These are phyloP conservation scores for Tachuris rubrigastra DNA, from an alignment of 2,113 vertebrate species.

Conservation along the genomic window DNA sequence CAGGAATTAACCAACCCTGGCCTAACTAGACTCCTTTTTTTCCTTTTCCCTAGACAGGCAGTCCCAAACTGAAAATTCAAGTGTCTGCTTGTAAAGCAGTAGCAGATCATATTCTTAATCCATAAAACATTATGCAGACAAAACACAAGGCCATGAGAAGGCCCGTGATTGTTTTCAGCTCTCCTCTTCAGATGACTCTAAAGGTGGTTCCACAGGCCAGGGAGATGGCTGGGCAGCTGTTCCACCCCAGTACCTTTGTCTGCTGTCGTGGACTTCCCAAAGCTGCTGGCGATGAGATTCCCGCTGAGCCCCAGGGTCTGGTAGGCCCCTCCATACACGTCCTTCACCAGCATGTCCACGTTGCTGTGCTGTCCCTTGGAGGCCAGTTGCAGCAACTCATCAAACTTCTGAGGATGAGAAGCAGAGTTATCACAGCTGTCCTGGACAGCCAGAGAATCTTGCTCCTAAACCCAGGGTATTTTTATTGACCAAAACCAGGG, in stretches of 20 bases:
- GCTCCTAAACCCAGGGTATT: background rate
- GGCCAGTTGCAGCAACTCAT: constrained; percentile 93
- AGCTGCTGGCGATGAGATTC: constrained; percentile 96
- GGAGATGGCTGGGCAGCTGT: background rate
- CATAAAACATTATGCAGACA: background rate
- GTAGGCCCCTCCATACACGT: constrained; percentile 94
- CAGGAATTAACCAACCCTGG: background rate
- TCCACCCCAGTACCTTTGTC: constrained; percentile 81
- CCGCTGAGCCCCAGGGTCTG: constrained; percentile 91
- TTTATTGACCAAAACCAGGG: background rate
- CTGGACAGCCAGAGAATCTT: background rate
- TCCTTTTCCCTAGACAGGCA: background rate
- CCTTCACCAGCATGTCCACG: constrained; percentile 97
- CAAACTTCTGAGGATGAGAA: constrained; percentile 84
- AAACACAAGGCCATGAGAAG: background rate
- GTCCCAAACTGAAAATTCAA: background rate
- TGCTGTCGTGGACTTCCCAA: constrained; percentile 92
- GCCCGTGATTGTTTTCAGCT: background rate
- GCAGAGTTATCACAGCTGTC: background rate
- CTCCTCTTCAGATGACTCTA: background rate
- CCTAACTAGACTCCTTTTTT: background rate
- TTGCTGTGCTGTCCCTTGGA: constrained; percentile 91
- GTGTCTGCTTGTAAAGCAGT: background rate
- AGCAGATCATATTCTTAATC: background rate
- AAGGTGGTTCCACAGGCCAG: background rate